Evolutionary conservation across 2,113 vertebrate species (phyloP), one percentile per base, ranked within the genome.

Genomic region (Mustelus asterias): DNA sequence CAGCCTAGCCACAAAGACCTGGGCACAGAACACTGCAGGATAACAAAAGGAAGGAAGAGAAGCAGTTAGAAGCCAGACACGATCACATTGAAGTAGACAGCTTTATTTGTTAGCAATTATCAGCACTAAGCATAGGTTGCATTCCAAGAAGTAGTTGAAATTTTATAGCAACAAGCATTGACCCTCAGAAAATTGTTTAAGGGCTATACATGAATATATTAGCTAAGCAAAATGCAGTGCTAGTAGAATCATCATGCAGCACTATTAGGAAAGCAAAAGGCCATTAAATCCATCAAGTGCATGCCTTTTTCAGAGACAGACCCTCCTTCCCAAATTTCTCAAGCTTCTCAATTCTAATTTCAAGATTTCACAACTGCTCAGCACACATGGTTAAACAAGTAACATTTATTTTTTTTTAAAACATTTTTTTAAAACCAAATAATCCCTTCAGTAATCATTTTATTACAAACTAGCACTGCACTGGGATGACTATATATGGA

Each of bases 1-100:
- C 99, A 99, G 98, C 99, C 99, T 99, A 99, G 99, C 99, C 99
- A 99, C 98, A 99, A 99, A 99, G 99, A 99, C 99, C 99, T 99
- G 98, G 99, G 99, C 98, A 99, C 98, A 99, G 99, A 99, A 99
- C 99, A 99, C 99, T 99, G 99, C 98, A 99, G 98, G 98, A 97
- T 99, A 98, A 99, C 98, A 99, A 98, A 98, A 98, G 98, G 98
- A 98, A 98, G 98, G 98, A 98, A 98, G 98, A 98, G 98, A 98
- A 98, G 98, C 98, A 98, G 98, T 98, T 98, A 98, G 97, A 98
- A 97, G 98, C 98, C 97, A 98, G 98, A 98, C 97, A 97, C 97
- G 97, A 97, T 98, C 97, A 98, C 97, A 72, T 95, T 95, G 89
- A 72, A 95, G 94, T 95, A 95, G 94, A 69, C 65, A 72, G 69